Conservation (phyloP, 2,888 invertebrate species). For the Drosophila recens region DNA sequence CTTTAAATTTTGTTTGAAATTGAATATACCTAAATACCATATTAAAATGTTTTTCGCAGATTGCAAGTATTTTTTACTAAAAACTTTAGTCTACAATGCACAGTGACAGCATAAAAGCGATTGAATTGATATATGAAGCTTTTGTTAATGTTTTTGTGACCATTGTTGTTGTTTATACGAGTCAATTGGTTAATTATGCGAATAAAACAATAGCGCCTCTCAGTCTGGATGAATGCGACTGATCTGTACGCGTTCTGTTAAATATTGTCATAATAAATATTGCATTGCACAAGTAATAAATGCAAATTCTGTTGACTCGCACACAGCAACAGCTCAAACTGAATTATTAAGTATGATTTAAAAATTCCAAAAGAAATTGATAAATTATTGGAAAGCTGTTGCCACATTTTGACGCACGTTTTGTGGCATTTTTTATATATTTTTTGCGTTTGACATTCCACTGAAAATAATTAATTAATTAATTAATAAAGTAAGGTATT, state of each 20-base stretch:
- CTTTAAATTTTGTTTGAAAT: too few relatives aligned
- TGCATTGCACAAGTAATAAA: slow-evolving; percentile 51
- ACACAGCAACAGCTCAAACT: slow-evolving; percentile 38
- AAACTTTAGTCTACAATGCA: neutral
- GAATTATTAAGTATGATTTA: slow-evolving; percentile 64
- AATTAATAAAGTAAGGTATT: slow-evolving; percentile 29
- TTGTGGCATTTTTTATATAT: neutral
- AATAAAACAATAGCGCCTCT: slow-evolving; percentile 27
- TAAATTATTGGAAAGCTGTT: slow-evolving; percentile 30
- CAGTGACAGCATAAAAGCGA: slow-evolving; percentile 3
- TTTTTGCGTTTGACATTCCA: slow-evolving; percentile 14
- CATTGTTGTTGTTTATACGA: slow-evolving; percentile 26
- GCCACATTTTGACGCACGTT: slow-evolving; percentile 4
- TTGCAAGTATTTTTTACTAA: neutral
- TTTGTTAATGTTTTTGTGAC: neutral
- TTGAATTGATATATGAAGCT: slow-evolving; percentile 13
- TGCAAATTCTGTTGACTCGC: slow-evolving; percentile 34
- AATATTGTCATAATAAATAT: slow-evolving; percentile 77
- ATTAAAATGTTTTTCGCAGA: neutral
- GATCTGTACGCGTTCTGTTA: slow-evolving; percentile 35
- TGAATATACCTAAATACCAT: too few relatives aligned
- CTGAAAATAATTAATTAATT: slow-evolving; percentile 31
- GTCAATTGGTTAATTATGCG: slow-evolving; percentile 58
- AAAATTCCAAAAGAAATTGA: slow-evolving; percentile 41
- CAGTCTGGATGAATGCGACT: slow-evolving; percentile 21